These are phyloP conservation scores for Drosophila infuscata DNA, from an alignment of 2,888 invertebrate species.

Conservation along the genomic window DNA sequence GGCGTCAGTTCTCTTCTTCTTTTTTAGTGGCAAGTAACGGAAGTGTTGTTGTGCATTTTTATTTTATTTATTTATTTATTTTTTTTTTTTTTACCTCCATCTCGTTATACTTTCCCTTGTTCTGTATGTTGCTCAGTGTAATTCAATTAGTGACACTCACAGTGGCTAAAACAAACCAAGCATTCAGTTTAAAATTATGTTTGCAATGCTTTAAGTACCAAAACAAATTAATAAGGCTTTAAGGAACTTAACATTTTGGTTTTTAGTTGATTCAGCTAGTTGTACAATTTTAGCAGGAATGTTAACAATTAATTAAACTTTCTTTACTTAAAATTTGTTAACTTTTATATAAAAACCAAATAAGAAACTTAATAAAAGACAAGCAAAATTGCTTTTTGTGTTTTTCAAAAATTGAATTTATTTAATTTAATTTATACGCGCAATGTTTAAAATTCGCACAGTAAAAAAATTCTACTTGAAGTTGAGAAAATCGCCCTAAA, in stretches of 20 bases:
- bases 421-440: not conserved
- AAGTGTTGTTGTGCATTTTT: slow-evolving; percentile 7
- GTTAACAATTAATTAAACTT: not conserved
- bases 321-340: not conserved
- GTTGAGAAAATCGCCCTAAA: not conserved
- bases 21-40: not conserved
- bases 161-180: slow-evolving; percentile 18
- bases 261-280: not conserved
- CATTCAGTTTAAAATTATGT: not conserved
- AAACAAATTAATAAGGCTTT: not conserved
- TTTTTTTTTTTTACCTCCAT: slow-evolving; percentile 13
- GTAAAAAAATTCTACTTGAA: not conserved
- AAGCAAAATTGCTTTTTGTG: not conserved
- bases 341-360: not conserved
- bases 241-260: not conserved
- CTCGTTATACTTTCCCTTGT: slow-evolving; percentile 13
- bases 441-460: not conserved
- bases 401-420: not conserved
- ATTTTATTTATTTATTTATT: slow-evolving; percentile 1
- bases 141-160: slow-evolving; percentile 47
- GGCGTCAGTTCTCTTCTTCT: not conserved
- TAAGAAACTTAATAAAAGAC: not conserved
- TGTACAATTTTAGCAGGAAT: not conserved
- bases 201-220: not conserved
- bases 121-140: slow-evolving; percentile 7